Conservation (phyloP, 2,888 invertebrate species). For the Shargacucullia verbasci region DNA sequence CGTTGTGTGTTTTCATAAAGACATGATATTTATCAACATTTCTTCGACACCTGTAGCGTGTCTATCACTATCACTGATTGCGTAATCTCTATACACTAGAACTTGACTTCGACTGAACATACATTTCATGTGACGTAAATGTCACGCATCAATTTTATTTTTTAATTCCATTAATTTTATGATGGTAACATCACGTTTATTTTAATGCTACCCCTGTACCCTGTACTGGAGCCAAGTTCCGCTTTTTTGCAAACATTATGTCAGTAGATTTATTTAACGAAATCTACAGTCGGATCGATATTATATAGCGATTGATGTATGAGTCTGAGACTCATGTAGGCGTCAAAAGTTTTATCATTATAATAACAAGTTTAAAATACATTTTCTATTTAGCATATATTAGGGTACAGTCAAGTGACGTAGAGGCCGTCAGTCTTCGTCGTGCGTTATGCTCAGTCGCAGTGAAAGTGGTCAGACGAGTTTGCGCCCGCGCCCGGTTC, state of each 20-base stretch:
- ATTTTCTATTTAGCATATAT: conserved; percentile 24
- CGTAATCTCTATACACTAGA: conserved; percentile 25
- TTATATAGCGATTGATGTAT: conserved; percentile 7
- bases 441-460: conserved; percentile 51
- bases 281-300: conserved; percentile 14
- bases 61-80: conserved; percentile 47
- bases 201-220: conserved; percentile 16
- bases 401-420: conserved; percentile 34
- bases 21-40: conserved; percentile 48
- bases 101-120: conserved; percentile 13
- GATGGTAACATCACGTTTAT: conserved; percentile 29
- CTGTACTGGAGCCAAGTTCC: conserved; percentile 23
- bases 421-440: conserved; percentile 33
- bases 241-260: conserved; percentile 18
- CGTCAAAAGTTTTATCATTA: conserved; percentile 26
- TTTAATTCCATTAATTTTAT: conserved; percentile 15
- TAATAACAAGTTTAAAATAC: conserved; percentile 14
- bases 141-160: conserved; percentile 22
- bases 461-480: conserved; percentile 57
- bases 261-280: conserved; percentile 19
- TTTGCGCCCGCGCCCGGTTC: conserved; percentile 28
- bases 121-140: conserved; percentile 29
- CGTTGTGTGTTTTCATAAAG: conserved; percentile 33
- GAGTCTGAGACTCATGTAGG: neutral
- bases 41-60: conserved; percentile 44